Evolutionary conservation across 2,888 invertebrate genomes (phyloP), one percentile per base, ranked within the genome.

Genomic region (Aplocera efformata): DNA sequence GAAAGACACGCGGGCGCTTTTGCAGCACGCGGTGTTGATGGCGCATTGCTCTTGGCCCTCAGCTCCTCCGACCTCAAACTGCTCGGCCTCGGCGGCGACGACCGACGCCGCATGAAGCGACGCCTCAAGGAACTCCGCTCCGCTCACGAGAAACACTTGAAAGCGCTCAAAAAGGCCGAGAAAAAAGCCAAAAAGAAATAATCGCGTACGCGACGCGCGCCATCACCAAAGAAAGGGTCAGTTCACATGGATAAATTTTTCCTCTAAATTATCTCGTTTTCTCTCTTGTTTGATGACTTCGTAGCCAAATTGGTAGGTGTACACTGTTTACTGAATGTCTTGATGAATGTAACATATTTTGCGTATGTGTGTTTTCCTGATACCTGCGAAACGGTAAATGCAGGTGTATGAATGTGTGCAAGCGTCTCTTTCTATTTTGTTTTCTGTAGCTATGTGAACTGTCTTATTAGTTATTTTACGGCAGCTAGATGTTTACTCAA

Each of bases 21-120:
- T 77, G 92, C 95, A 36, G 95, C 96, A 62, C 93, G 96, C 61
- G 94, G 94, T 67, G 94, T 99, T 35, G 96, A 95, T 76, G 99
- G 99, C 10, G 90, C 92, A 22, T 93, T 95, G 36, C 89, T 99
- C 40, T 88, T 99, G 29, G 92, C 94, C 50, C 89, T 99, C 37
- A 97, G 98, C 71, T 96, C 97, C 0, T 93, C 95, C 42, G 97
- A 97, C 82, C 92, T 99, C 53, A 99, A 98, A 88, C 91, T 93
- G 53, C 90, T 96, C 29, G 95, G 95, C 29, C 92, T 96, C 31
- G 90, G 90, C 36, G 94, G 95, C 46, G 96, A 96, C 76, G 96
- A 96, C 73, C 92, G 92, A 50, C 92, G 94, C 53, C 79, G 85
- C 48, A 89, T 96, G 70, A 96, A 96, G 79, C 90, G 95, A 25